Percentiles rank a stretch among this genome's conserved stretches.
Evolutionary conservation across 2,797 vertebrate species (phyloP).

Genomic region (Arremon aurantiirostris): DNA sequence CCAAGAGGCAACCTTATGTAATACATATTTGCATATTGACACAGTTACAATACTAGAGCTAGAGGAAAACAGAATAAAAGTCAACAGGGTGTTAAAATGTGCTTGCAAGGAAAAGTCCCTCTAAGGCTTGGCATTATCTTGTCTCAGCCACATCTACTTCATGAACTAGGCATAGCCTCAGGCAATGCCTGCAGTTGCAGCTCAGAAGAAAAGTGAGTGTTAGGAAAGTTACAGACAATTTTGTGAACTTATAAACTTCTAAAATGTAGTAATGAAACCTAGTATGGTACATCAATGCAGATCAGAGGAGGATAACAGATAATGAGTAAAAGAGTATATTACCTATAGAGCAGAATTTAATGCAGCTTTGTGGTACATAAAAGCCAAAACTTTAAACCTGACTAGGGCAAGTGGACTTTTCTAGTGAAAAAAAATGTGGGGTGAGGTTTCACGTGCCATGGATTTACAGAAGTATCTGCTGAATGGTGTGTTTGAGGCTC

Average conservation of each 20-base stretch:
- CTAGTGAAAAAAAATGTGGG: background rate
- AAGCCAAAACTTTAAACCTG: background rate
- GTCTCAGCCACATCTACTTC: background rate
- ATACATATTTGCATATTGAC: slow-evolving; percentile 56
- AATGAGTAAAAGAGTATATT: background rate
- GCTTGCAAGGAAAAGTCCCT: background rate
- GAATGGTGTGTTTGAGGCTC: fast-evolving
- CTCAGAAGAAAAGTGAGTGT: background rate
- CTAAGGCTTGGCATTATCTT: background rate
- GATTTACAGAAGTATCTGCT: background rate
- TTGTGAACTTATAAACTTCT: background rate
- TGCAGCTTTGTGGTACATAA: background rate
- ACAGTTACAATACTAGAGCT: slow-evolving; percentile 32
- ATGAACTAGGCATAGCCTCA: background rate
- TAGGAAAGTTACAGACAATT: background rate
- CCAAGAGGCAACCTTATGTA: slow-evolving; percentile 47
- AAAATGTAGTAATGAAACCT: background rate
- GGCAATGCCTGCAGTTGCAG: background rate
- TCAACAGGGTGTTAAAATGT: background rate
- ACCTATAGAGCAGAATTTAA: background rate
- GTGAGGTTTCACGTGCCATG: background rate
- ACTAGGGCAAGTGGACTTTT: background rate
- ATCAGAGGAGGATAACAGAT: background rate
- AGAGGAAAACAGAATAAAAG: slow-evolving; percentile 10
- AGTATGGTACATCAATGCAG: fast-evolving